Base-by-base conservation (phyloP, 2,113 vertebrate species). In the Galbula dea region DNA sequence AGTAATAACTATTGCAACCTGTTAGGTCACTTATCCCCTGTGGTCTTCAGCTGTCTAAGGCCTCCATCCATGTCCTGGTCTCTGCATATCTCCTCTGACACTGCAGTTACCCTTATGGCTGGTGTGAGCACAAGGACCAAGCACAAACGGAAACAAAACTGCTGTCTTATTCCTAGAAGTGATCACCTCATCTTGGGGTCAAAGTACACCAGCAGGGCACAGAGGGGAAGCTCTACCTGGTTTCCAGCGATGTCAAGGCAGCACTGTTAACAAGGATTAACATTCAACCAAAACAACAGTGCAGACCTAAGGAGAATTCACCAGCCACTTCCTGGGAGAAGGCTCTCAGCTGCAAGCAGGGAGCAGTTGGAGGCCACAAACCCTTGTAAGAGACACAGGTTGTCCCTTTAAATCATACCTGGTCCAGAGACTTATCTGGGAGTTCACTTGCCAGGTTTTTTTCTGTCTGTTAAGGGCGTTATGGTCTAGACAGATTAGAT, bases 401-500 rank as follows among this genome's bases (percentile, higher is more conserved):
- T 89, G 84, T 81, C 52, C 65, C 82, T 94, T 93, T 93, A 94
- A 94, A 78, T 85, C 79, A 88, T 81, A 94, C 68, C 45, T 90
- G 65, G 37, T 83, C 88, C 43, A 68, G 82, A 89, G 57, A 88
- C 61, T 71, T 89, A 93, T 83, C 94, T 94, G 36, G 63, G 57
- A 91, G 83, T 83, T 93, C 75, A 67, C 52, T 92, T 63, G 77
- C 67, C 81, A 62, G 0, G 0, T 37, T 71, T 89, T 88, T 92
- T 94, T 83, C 71, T 91, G 68, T 89, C 89, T 94, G 78, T 92
- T 89, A 77, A 79, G 76, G 93, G 89, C 4, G 6, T 94, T 94
- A 93, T 91, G 89, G 85, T 83, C 94, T 88, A 94, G 87, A 91
- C 59, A 92, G 84, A 92, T 95, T 88, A 96, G 91, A 96, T 93